Evolutionary conservation across 2,888 invertebrate species (phyloP).

Genomic region (Clanis bilineata): DNA sequence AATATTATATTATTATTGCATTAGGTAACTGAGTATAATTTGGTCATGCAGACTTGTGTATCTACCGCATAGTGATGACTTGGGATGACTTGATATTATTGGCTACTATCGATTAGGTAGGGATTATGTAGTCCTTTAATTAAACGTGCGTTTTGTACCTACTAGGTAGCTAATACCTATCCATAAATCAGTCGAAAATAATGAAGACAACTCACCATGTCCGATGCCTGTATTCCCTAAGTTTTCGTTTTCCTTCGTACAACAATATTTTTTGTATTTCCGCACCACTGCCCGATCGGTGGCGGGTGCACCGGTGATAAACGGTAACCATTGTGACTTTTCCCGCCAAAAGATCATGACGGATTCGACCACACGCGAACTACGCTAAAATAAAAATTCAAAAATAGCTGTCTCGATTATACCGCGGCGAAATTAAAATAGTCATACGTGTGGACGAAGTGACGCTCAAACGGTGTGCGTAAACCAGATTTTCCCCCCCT

Average conservation of each 20-base stretch:
- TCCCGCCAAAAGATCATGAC: conserved; percentile 73
- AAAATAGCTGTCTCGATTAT: conserved; percentile 71
- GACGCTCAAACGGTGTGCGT: conserved; percentile 40
- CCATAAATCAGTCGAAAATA: background rate
- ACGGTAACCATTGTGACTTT: conserved; percentile 63
- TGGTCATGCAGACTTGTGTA: no score
- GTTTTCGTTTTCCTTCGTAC: background rate
- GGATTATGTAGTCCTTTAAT: background rate
- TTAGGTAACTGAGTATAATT: no score
- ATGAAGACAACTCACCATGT: conserved; percentile 16
- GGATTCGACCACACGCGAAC: conserved; percentile 78
- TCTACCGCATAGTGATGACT: no score
- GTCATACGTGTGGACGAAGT: conserved; percentile 45
- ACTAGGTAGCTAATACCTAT: no score
- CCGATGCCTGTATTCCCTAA: background rate
- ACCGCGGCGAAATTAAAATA: conserved; percentile 74
- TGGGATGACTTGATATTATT: no score
- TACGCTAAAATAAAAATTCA: conserved; percentile 78
- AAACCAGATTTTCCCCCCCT: conserved; percentile 61
- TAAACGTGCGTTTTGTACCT: no score
- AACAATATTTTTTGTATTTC: conserved; percentile 3
- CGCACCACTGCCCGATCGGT: conserved; percentile 20
- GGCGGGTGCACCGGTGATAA: conserved; percentile 52
- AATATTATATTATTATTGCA: no score
- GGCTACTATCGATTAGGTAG: no score